phyloP scores from a whole-genome alignment of 2,888 invertebrate genomes.

The Chalcosyrphus nemorum region DNA sequence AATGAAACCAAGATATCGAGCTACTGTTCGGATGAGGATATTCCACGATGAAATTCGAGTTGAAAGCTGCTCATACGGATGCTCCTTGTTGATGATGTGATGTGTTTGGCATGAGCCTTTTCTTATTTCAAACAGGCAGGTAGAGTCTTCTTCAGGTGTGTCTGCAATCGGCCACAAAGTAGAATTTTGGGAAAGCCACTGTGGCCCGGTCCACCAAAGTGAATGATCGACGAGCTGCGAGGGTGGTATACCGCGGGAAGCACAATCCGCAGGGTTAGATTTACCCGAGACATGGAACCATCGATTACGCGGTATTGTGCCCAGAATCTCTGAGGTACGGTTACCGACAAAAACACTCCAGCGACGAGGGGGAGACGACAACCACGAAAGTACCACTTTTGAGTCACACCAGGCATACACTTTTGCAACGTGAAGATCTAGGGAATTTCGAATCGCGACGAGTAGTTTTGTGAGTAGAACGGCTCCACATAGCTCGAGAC shows the following conservation, averaged over 20 bases:
- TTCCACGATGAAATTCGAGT: slow-evolving; percentile 1
- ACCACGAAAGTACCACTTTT: slow-evolving; percentile 75
- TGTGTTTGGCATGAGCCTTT: too few species aligned
- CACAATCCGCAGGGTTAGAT: slow-evolving; percentile 69
- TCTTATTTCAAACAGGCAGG: too few species aligned
- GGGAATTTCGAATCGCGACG: neutral
- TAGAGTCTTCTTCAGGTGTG: neutral
- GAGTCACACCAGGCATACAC: slow-evolving; percentile 74
- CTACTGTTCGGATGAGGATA: slow-evolving; percentile 3
- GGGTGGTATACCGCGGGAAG: slow-evolving; percentile 58
- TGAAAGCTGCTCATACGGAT: slow-evolving; percentile 11
- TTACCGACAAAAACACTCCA: slow-evolving; percentile 61
- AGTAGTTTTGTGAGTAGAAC: neutral
- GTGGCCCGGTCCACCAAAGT: slow-evolving; percentile 69
- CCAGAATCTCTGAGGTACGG: slow-evolving; percentile 53
- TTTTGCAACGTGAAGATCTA: neutral
- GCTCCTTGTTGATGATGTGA: neutral
- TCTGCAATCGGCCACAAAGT: neutral
- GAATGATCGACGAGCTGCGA: slow-evolving; percentile 23
- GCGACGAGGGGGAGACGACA: slow-evolving; percentile 42
- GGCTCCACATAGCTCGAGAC: neutral
- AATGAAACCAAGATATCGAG: neutral
- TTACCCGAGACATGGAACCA: slow-evolving; percentile 63
- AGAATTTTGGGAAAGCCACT: too few species aligned
- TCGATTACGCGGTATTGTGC: slow-evolving; percentile 12